phyloP scores from a whole-genome alignment of 2,113 vertebrate species.

The Dryoscopus gambensis region DNA sequence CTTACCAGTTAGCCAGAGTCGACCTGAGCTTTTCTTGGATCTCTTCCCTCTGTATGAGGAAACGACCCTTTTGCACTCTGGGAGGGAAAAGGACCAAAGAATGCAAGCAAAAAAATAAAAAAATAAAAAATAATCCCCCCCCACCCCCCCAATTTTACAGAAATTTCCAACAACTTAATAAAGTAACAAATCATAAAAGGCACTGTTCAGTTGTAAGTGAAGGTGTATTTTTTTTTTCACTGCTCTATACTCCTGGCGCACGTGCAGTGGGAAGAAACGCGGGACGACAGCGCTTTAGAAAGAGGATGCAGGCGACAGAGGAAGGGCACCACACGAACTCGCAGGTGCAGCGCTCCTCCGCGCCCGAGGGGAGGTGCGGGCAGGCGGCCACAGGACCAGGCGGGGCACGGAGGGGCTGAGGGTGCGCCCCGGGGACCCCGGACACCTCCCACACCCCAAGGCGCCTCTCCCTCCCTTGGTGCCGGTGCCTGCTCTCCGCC shows the following conservation, averaged over 20 bases:
- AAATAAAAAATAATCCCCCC: too few species aligned
- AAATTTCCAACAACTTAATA: not conserved
- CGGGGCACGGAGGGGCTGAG: not conserved
- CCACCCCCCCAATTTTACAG: not conserved
- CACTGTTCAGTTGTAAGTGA: not conserved
- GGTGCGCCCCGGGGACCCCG: not conserved
- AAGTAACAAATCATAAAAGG: not conserved
- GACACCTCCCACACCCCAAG: not conserved
- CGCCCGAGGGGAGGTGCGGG: rapidly evolving
- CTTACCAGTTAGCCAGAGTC: not conserved
- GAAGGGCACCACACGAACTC: rapidly evolving
- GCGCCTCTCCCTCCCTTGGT: not conserved
- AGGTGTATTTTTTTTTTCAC: not conserved
- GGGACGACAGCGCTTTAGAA: rapidly evolving
- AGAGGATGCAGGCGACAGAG: rapidly evolving
- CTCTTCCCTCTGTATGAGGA: not conserved
- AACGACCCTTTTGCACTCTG: not conserved
- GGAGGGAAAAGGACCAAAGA: not conserved
- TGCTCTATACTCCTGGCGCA: not conserved
- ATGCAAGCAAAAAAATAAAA: not conserved
- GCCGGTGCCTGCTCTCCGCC: not conserved
- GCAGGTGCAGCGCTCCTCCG: rapidly evolving
- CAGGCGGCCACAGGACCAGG: too few species aligned
- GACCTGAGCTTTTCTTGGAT: not conserved
- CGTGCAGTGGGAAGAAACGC: rapidly evolving